A percentile compares a stretch with the other conserved stretches of the same genome.
phyloP scores from a whole-genome alignment of 1,140 invertebrate species.

The Gryon sp. region DNA sequence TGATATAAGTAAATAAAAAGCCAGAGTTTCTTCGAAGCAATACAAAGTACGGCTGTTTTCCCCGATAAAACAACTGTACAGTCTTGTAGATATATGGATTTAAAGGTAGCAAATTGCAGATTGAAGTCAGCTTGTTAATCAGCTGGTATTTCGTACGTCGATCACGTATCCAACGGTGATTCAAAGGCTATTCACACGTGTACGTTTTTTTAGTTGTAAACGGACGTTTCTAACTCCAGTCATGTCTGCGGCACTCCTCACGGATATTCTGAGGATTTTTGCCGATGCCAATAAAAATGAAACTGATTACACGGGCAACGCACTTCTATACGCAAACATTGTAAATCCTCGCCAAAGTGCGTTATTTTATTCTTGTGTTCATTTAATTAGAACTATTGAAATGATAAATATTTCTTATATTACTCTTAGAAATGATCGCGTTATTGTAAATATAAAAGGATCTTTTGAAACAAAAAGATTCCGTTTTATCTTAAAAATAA shows the following conservation, averaged over 20 bases:
- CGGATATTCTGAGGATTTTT: conserved; percentile 60
- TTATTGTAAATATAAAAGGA: too few relatives aligned
- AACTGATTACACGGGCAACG: conserved; percentile 65
- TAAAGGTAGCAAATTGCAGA: conserved; percentile 49
- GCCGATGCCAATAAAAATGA: conserved; percentile 57
- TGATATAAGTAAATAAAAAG: background rate
- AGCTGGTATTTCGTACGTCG: conserved; percentile 54
- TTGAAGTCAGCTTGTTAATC: conserved; percentile 60
- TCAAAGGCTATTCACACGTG: conserved; percentile 59
- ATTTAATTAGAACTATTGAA: too few relatives aligned
- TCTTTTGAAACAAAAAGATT: too few relatives aligned
- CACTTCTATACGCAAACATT: too few relatives aligned
- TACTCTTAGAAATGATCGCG: too few relatives aligned
- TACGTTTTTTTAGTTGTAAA: conserved; percentile 49
- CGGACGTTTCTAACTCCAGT: conserved; percentile 44
- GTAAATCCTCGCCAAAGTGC: too few relatives aligned
- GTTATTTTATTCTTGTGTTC: too few relatives aligned
- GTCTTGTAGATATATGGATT: conserved; percentile 24
- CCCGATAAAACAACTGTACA: conserved; percentile 3
- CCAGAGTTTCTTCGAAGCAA: background rate
- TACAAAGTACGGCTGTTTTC: background rate
- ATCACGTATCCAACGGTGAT: conserved; percentile 61
- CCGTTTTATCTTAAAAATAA: too few relatives aligned
- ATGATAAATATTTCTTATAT: too few relatives aligned
- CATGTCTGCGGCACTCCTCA: conserved; percentile 50